Evolutionary conservation across 2,113 vertebrate genomes (phyloP).

Genomic region (Scomber colias): DNA sequence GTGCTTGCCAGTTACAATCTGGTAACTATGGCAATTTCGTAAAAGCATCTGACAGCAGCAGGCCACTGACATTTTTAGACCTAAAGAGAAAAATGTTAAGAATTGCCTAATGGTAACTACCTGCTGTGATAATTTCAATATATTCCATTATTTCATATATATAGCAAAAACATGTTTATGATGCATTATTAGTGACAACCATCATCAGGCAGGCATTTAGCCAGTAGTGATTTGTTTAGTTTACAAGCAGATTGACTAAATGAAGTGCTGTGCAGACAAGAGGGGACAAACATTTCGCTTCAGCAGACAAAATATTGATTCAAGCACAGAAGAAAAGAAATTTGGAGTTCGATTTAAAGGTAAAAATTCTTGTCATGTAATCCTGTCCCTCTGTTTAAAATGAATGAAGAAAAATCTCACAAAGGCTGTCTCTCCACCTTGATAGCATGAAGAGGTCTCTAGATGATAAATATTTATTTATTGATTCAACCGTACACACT

Average conservation of each 20-base stretch:
- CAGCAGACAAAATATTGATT: not conserved
- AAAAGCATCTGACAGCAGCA: conserved; percentile 26
- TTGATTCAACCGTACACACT: conserved; percentile 12
- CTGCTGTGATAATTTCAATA: not conserved
- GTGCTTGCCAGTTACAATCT: conserved; percentile 22
- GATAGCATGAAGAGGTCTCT: not conserved
- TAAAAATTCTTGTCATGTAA: not conserved
- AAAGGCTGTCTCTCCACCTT: not conserved
- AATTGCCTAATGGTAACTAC: not conserved
- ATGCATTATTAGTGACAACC: conserved; percentile 12
- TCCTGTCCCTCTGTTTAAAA: not conserved
- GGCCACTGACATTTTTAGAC: not conserved
- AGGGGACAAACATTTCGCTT: not conserved
- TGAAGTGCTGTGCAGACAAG: not conserved
- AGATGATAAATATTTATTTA: conserved; percentile 16
- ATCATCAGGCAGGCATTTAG: not conserved
- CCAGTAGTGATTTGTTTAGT: conserved; percentile 20
- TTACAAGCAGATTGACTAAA: conserved; percentile 5
- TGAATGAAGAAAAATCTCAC: not conserved
- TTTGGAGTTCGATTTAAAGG: not conserved
- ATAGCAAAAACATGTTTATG: not conserved
- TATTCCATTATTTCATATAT: not conserved
- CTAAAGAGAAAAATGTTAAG: not conserved
- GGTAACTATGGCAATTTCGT: conserved; percentile 23
- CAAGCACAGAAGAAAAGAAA: not conserved